Conservation (phyloP, 2,888 invertebrate species). For the Melanophora roralis region DNA sequence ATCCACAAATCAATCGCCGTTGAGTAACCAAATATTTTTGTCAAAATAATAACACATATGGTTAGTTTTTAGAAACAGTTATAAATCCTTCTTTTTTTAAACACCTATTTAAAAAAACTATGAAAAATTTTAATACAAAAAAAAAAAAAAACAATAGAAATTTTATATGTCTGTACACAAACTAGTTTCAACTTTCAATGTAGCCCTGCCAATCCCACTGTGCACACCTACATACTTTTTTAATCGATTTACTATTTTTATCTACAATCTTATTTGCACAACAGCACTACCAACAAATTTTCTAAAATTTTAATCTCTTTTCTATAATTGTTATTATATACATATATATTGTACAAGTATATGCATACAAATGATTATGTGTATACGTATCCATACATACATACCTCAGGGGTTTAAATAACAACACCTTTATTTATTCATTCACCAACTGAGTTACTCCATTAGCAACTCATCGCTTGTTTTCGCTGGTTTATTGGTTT, state of each 20-base stretch:
- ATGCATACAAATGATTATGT: neutral
- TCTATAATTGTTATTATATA: neutral
- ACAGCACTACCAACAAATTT: neutral
- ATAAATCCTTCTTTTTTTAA: no score
- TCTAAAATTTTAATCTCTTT: neutral
- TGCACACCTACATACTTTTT: constrained; percentile 5
- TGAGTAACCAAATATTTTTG: no score
- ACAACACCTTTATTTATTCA: constrained; percentile 23
- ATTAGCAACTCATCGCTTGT: constrained; percentile 4
- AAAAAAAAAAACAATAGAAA: no score
- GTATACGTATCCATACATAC: neutral
- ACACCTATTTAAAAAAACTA: no score
- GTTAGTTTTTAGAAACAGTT: no score
- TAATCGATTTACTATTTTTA: neutral
- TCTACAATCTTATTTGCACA: constrained; percentile 6
- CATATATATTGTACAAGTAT: neutral
- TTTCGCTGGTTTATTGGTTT: neutral
- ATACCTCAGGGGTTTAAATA: constrained; percentile 33
- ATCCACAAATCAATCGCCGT: no score
- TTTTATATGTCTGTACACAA: no score
- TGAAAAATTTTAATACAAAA: no score
- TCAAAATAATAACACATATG: no score
- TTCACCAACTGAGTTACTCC: constrained; percentile 23
- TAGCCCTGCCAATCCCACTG: no score
- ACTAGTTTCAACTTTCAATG: no score